Conservation (phyloP, 2,888 invertebrate species). For the Vandiemenella viatica region DNA sequence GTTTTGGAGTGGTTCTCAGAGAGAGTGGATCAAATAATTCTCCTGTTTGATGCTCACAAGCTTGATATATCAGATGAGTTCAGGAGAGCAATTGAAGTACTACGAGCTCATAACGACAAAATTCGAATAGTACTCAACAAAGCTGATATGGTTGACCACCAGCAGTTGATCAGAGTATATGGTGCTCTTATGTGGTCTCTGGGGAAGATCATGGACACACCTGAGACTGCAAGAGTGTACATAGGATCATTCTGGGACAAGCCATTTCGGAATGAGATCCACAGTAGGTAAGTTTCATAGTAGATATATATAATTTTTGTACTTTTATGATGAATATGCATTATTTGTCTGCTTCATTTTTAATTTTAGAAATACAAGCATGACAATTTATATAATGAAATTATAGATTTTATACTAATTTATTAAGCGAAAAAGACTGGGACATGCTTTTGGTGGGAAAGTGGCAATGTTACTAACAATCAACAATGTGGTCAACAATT, state of each 20-base stretch:
- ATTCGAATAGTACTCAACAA: conserved; percentile 51
- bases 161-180: conserved; percentile 64
- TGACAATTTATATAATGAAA: too few species aligned
- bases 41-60: conserved; percentile 97
- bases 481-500: too few species aligned
- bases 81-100: conserved; percentile 42
- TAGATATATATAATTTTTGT: too few species aligned
- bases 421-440: too few species aligned
- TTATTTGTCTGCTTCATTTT: too few species aligned
- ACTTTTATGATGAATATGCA: too few species aligned
- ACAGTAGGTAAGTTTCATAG: conserved; percentile 47
- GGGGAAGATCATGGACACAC: conserved; percentile 93
- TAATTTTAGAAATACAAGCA: too few species aligned
- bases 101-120: conserved; percentile 42
- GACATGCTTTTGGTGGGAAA: too few species aligned
- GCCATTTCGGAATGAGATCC: conserved; percentile 84
- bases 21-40: conserved; percentile 89
- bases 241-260: conserved; percentile 99
- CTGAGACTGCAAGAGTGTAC: conserved; percentile 95
- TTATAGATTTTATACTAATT: too few species aligned
- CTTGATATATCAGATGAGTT: conserved; percentile 59
- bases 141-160: conserved; percentile 48
- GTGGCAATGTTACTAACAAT: too few species aligned
- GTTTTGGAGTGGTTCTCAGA: conserved; percentile 99
- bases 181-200: conserved; percentile 99